A percentile compares a stretch with the other conserved stretches of the same genome.
Conservation (phyloP, 64 coral and sea anemone genomes). For the Actinia equina region DNA sequence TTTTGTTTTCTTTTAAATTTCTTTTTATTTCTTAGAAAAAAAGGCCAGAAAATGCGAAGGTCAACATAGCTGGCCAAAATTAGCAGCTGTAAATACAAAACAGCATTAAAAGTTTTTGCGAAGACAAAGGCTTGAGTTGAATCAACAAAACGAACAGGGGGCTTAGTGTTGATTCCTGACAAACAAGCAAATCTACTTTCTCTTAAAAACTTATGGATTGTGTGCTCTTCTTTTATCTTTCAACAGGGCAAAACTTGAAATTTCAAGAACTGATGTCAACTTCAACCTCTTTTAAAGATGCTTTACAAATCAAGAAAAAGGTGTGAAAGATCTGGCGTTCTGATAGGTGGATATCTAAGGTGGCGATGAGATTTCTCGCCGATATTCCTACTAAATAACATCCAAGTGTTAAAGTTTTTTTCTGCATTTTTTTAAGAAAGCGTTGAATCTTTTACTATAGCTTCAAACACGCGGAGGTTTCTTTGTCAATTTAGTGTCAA, state of each 20-base stretch:
- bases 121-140: slow-evolving; percentile 43
- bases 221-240: slow-evolving; percentile 74
- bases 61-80: slow-evolving; percentile 67
- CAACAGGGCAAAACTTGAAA: slow-evolving; percentile 71
- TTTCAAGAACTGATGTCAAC: slow-evolving; percentile 56
- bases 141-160: slow-evolving; percentile 46
- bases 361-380: background rate
- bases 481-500: background rate
- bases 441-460: background rate
- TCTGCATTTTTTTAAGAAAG: background rate
- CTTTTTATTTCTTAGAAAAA: slow-evolving; percentile 18
- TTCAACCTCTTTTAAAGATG: background rate
- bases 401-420: background rate
- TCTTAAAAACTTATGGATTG: slow-evolving; percentile 76
- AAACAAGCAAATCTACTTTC: slow-evolving; percentile 63
- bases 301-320: background rate
- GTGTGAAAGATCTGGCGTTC: slow-evolving; percentile 3
- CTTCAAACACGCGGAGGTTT: background rate
- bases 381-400: background rate
- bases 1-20: background rate
- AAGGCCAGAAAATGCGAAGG: slow-evolving; percentile 37
- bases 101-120: slow-evolving; percentile 69
- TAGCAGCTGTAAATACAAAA: slow-evolving; percentile 59
- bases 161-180: slow-evolving; percentile 47
- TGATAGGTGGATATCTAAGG: background rate